A percentile compares a stretch with the other conserved stretches of the same genome.
Evolutionary conservation across 2,888 invertebrate species (phyloP).

Genomic region (Polyploca ridens): DNA sequence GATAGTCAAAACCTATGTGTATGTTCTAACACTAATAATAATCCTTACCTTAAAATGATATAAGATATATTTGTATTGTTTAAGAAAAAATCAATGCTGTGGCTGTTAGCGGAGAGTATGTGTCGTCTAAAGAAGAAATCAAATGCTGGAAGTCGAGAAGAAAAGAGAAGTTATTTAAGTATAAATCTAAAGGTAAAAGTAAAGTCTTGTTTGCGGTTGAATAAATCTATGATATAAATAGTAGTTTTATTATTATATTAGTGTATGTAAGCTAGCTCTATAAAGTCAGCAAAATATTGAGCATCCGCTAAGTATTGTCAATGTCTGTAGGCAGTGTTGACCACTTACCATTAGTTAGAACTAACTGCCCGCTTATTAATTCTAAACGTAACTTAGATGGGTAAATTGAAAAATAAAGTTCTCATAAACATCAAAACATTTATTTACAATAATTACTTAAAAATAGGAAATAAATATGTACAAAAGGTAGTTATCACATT

Average conservation of each 20-base stretch:
- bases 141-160: slow-evolving; percentile 81
- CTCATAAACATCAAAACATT: slow-evolving; percentile 51
- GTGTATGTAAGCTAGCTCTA: too few relatives aligned
- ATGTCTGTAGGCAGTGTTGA: too few relatives aligned
- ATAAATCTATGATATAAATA: neutral
- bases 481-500: slow-evolving; percentile 59
- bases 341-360: too few relatives aligned
- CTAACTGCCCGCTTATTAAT: too few relatives aligned
- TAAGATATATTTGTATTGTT: slow-evolving; percentile 26
- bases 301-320: too few relatives aligned
- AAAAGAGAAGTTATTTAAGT: slow-evolving; percentile 80
- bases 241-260: neutral
- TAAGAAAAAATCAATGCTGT: slow-evolving; percentile 68
- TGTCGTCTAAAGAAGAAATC: slow-evolving; percentile 78
- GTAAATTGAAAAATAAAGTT: neutral
- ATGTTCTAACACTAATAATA: too few relatives aligned
- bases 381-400: neutral
- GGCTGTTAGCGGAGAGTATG: slow-evolving; percentile 70
- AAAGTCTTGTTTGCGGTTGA: slow-evolving; percentile 45
- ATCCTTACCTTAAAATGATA: too few relatives aligned
- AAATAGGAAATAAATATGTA: slow-evolving; percentile 64
- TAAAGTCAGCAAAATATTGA: too few relatives aligned
- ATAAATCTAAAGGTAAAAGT: slow-evolving; percentile 67
- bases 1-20: too few relatives aligned
- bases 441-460: slow-evolving; percentile 61